Base-by-base conservation (phyloP, 2,888 invertebrate species). In the Pecten maximus region DNA sequence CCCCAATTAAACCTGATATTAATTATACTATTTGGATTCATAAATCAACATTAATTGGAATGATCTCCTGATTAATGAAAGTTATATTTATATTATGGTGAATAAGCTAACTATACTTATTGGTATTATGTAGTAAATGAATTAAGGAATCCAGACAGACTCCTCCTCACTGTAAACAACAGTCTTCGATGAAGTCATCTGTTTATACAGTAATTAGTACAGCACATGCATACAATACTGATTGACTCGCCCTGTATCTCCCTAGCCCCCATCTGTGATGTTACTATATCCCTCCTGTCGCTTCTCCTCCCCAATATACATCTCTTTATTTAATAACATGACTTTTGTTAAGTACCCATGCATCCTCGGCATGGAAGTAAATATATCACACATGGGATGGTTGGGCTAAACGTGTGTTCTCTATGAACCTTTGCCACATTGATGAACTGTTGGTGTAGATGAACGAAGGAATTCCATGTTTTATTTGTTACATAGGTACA, bases 261-360 rank as follows among this genome's bases (percentile, higher is more conserved):
- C 44, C 44, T 12, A 6, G 8, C 8, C 74, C 74, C 60, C 60
- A 74, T n/a, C 60, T 74, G 74, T 28, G 28, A 74, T 28, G 28
- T 3, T 74, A 23, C 2, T 6, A 60, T 60, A 60, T 23, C 60
- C 74, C 74, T 74, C 44, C 44, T 44, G 8, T 44, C 8, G 44
- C 6, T 44, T 12, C 74, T 74, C 74, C 35, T 23, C 6, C 8
- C 74, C 74, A 28, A 28, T 74, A 28, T 28, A 28, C 74, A 6
- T n/a, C 74, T 74, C 74, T 74, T 74, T 35, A 74, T 74, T 74
- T 74, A 74, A 74, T 74, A 74, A 74, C 74, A 35, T 60, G 60
- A 60, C 60, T 74, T 74, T 74, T 19, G 74, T 19, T 74, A 74
- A 74, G 74, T 74, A 35, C 74, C 35, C 28, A n/a, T n/a, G n/a